Percentiles rank a stretch among this genome's conserved stretches.
Evolutionary conservation across 2,888 invertebrate species (phyloP).

Genomic region (Cataglyphis rosenhaueri): DNA sequence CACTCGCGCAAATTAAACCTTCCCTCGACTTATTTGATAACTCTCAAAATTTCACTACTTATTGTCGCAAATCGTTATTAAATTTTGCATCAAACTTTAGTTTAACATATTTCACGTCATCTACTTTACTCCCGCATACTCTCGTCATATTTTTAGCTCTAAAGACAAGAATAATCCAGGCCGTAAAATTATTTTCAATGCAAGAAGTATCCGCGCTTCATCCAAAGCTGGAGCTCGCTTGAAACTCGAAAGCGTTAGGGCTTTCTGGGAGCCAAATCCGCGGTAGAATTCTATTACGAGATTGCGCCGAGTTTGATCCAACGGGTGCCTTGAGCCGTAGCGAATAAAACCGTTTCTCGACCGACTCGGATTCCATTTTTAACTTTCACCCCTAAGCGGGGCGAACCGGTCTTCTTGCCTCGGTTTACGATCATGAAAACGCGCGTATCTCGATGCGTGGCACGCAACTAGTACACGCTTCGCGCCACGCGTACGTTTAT

Average conservation of each 20-base stretch:
- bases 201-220: conserved; percentile 44
- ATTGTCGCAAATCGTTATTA: neutral
- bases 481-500: conserved; percentile 61
- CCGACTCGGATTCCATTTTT: conserved; percentile 53
- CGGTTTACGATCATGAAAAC: neutral
- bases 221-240: conserved; percentile 43
- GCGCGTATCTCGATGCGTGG: neutral
- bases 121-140: neutral
- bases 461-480: neutral
- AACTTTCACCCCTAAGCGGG: conserved; percentile 38
- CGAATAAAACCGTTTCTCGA: conserved; percentile 21
- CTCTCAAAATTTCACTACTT: conserved; percentile 4
- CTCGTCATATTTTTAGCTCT: conserved; percentile 18
- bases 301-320: conserved; percentile 52
- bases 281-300: conserved; percentile 52
- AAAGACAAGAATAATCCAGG: conserved; percentile 35
- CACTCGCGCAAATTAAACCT: neutral
- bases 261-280: conserved; percentile 42
- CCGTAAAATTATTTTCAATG: conserved; percentile 34
- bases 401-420: neutral
- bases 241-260: conserved; percentile 51
- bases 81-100: neutral
- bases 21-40: neutral
- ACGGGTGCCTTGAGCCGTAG: conserved; percentile 33
- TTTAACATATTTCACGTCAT: conserved; percentile 8